Base-by-base conservation (phyloP, 2,888 invertebrate genomes). In the Timema cristinae region DNA sequence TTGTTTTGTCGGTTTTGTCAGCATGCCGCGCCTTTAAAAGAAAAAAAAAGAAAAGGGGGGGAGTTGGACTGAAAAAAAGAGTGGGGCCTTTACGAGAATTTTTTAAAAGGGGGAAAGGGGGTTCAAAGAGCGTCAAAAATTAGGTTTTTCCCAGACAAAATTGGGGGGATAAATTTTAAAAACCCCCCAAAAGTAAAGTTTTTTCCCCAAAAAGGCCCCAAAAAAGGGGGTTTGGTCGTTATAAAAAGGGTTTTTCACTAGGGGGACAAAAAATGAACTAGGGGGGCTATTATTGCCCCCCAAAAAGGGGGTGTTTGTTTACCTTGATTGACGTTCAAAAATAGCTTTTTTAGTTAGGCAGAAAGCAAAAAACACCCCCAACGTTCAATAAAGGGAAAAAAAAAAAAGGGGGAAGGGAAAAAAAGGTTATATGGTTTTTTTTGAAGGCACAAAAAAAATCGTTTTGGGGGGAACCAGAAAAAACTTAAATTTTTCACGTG, bases 291-390 rank as follows among this genome's bases (percentile, higher is more conserved):
- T 63, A 47, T 63, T 63, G 63, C 48, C 7, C 13, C 7, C 16
- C 2, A 16, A 63, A 63, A 5, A 63, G 6, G 16, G 32, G 32
- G 2, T 63, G 32, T 63, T 63, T 63, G 63, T 1, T 63, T 63
- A 63, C 63, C 13, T 63, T 63, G 63, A 63, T 48, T 16, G 63
- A 63, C 48, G 16, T 63, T 63, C 16, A 16, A 16, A 63, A 63
- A 0, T 15, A 9, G 63, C 63, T n/a, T 7, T 63, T 63, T 63
- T 16, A 63, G 16, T 63, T 63, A 63, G n/a, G 63, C 63, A 32
- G 63, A 63, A 15, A 63, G 16, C 48, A n/a, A 63, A 63, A 2
- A 16, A 16, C 63, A 63, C 16, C 16, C 63, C 15, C 1, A 63
- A 15, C 63, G 16, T 63, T 63, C 48, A 63, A 32, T 63, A 15